These are phyloP conservation scores for Phylloscopus collybita DNA, from an alignment of 2,797 vertebrate genomes.

Conservation along the genomic window DNA sequence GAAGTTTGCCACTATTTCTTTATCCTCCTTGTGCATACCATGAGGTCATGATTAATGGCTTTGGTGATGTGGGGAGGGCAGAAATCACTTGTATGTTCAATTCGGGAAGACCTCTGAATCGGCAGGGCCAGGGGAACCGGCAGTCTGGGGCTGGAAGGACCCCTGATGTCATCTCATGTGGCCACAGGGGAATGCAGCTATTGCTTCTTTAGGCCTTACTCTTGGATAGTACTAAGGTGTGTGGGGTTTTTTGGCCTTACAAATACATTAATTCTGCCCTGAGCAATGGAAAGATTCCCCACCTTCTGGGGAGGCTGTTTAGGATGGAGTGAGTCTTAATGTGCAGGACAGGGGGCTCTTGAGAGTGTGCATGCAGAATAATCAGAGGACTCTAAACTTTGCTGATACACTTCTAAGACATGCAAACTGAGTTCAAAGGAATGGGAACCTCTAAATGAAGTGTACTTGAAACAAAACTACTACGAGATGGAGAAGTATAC, in stretches of 20 bases:
- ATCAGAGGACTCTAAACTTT: neutral
- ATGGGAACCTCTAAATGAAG: neutral
- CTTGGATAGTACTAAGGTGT: constrained; percentile 22
- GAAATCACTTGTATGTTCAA: constrained; percentile 9
- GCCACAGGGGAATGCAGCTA: neutral
- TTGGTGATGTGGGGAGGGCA: constrained; percentile 38
- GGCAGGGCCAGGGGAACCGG: neutral
- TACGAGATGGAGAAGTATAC: neutral
- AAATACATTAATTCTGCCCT: neutral
- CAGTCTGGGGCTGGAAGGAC: constrained; percentile 31
- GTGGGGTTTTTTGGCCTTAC: neutral
- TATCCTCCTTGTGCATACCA: neutral
- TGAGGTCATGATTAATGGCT: constrained; percentile 51
- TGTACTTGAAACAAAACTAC: neutral
- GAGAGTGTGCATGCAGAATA: neutral
- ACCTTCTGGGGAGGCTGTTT: neutral
- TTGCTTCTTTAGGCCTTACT: constrained; percentile 40
- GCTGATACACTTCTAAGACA: neutral
- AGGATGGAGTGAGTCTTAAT: neutral
- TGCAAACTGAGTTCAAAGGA: neutral
- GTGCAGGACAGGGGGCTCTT: neutral
- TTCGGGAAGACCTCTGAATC: constrained; percentile 19
- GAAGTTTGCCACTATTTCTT: neutral
- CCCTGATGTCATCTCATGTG: constrained; percentile 2
- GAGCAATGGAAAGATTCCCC: neutral